Evolutionary conservation across 53 echinoderm and acorn worm species (phyloP).

Genomic region (Actinopyga echinites): DNA sequence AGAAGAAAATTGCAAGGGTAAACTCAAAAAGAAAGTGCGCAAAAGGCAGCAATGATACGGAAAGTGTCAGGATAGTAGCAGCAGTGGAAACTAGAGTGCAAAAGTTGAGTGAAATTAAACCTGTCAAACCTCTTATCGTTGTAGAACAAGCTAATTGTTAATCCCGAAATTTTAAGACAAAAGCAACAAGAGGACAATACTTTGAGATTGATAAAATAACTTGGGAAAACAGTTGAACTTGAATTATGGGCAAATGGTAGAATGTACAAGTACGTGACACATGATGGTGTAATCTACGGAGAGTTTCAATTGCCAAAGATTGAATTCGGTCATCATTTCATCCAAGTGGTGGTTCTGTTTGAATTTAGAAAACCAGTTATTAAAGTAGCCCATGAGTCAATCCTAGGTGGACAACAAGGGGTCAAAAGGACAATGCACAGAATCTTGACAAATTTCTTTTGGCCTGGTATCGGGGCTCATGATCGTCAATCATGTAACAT

Average conservation of each 20-base stretch:
- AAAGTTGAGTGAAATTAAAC: neutral
- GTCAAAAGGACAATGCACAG: slow-evolving; percentile 1
- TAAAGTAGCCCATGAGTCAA: neutral
- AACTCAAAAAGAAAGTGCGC: too few species aligned
- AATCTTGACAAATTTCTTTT: slow-evolving; percentile 27
- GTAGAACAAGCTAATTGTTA: neutral
- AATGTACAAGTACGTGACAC: neutral
- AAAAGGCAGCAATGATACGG: too few species aligned
- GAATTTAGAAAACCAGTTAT: slow-evolving; percentile 42
- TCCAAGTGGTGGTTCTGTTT: slow-evolving; percentile 14
- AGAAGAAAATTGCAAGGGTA: too few species aligned
- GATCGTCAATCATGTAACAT: slow-evolving; percentile 36
- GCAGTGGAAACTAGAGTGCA: neutral
- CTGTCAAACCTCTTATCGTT: neutral
- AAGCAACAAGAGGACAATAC: neutral
- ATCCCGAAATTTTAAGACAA: neutral
- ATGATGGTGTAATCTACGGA: neutral
- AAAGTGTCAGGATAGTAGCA: neutral
- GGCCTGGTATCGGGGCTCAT: slow-evolving; percentile 26
- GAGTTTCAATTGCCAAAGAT: neutral
- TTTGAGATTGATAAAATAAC: neutral
- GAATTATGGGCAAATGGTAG: neutral
- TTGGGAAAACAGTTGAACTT: neutral
- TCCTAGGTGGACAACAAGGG: slow-evolving; percentile 27
- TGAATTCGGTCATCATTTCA: neutral